Evolutionary conservation across 2,797 vertebrate genomes (phyloP).

Genomic region (Aldrovandia affinis): DNA sequence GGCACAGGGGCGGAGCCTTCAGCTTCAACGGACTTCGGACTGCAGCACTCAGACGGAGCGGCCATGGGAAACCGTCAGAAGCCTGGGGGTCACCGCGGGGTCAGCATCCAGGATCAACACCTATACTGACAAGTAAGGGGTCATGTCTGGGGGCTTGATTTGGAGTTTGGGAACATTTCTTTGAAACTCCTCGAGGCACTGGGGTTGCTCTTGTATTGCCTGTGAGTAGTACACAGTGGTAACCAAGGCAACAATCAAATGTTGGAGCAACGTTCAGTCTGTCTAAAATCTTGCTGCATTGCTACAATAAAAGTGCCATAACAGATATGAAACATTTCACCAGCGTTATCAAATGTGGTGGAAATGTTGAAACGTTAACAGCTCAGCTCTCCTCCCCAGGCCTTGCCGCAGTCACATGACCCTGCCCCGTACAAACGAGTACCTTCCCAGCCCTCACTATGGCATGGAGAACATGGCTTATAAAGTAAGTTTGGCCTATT

Average conservation of each 20-base stretch:
- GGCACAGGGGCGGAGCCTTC: slow-evolving; percentile 55
- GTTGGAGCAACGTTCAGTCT: not conserved
- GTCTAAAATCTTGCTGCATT: not conserved
- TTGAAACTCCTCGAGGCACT: not conserved
- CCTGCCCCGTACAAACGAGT: slow-evolving; percentile 71
- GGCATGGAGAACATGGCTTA: slow-evolving; percentile 56
- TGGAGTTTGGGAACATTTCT: not conserved
- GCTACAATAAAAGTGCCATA: not conserved
- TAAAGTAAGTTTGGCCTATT: slow-evolving; percentile 13
- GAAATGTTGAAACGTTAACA: not conserved
- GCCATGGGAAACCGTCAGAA: slow-evolving; percentile 67
- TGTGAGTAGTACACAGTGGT: not conserved
- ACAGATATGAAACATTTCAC: not conserved
- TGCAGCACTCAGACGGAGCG: slow-evolving; percentile 63
- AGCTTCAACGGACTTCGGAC: slow-evolving; percentile 50
- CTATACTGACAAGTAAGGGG: slow-evolving; percentile 69
- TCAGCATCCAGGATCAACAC: slow-evolving; percentile 48
- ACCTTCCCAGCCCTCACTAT: slow-evolving; percentile 67
- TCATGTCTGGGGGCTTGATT: no score
- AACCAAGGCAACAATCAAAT: slow-evolving; percentile 12
- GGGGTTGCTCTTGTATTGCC: not conserved
- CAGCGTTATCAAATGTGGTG: not conserved
- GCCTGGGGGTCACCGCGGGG: slow-evolving; percentile 49
- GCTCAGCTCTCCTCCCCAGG: slow-evolving; percentile 51
- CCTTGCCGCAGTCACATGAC: slow-evolving; percentile 70